A percentile compares a stretch with the other conserved stretches of the same genome.
Conservation (phyloP, 2,113 vertebrate genomes). For the Rhodinocichla rosea region DNA sequence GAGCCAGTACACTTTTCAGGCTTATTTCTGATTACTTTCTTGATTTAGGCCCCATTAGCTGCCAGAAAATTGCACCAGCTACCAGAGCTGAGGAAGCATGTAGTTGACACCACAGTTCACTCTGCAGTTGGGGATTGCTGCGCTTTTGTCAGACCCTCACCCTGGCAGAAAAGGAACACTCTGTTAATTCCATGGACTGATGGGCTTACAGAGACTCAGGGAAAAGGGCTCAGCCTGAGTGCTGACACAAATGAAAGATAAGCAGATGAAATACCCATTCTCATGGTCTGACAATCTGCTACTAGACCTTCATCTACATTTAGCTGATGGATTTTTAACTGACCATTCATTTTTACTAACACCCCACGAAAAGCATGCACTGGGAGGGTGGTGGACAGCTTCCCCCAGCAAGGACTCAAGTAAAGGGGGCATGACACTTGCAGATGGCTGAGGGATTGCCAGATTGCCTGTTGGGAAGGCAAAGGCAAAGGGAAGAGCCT, state of each 20-base stretch:
- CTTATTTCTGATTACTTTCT: slow-evolving; percentile 8
- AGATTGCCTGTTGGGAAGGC: background rate
- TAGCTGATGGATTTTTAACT: background rate
- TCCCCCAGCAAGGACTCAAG: background rate
- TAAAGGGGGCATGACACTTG: background rate
- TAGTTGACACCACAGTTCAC: background rate
- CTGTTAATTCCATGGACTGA: background rate
- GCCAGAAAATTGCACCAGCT: background rate
- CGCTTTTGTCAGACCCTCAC: background rate
- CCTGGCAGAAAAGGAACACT: background rate
- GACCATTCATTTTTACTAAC: background rate
- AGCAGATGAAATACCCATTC: background rate
- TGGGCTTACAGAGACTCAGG: background rate
- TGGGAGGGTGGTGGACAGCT: background rate
- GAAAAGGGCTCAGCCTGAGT: background rate
- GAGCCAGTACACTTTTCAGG: background rate
- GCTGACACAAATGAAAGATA: background rate
- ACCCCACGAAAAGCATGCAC: background rate
- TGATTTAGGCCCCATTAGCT: background rate
- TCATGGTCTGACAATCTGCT: background rate
- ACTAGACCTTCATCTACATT: background rate
- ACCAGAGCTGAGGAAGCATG: background rate
- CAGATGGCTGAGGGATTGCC: background rate
- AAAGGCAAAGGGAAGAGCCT: background rate
- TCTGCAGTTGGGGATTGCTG: background rate